Conservation (phyloP, 2,797 vertebrate genomes). For the Neosilurus hyrtlii region DNA sequence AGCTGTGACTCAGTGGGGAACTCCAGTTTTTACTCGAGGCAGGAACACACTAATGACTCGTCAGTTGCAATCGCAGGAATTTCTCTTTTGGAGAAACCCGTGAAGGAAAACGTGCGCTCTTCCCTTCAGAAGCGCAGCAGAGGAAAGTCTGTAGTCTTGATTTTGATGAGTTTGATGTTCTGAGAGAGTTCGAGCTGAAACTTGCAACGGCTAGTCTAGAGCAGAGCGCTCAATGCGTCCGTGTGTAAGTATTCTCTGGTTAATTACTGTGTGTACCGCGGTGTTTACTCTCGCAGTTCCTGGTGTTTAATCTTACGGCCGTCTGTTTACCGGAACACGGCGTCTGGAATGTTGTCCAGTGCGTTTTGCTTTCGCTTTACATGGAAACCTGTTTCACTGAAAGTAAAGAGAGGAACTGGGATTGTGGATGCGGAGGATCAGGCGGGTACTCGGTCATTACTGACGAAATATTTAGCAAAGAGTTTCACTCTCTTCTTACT, state of each 20-base stretch:
- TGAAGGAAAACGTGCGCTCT: neutral
- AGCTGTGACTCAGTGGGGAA: conserved; percentile 72
- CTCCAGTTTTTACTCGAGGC: conserved; percentile 70
- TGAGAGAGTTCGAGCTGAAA: no score
- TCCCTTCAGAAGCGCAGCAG: neutral
- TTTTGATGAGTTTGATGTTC: neutral
- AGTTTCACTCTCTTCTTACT: neutral
- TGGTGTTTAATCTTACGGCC: neutral
- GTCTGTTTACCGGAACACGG: neutral
- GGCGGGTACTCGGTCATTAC: no score
- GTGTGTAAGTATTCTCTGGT: neutral
- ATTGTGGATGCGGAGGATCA: neutral
- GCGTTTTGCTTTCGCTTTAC: conserved; percentile 21
- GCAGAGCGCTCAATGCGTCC: neutral
- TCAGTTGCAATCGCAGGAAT: conserved; percentile 30
- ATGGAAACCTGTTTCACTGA: neutral
- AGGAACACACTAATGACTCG: conserved; percentile 57
- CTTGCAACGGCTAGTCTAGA: neutral
- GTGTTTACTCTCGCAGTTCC: neutral
- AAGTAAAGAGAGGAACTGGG: conserved; percentile 13
- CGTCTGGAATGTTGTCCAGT: neutral
- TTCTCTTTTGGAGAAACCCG: conserved; percentile 28
- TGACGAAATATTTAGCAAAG: neutral
- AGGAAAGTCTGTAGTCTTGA: neutral
- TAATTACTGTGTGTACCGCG: neutral